Percentiles rank a stretch among this genome's conserved stretches.
Conservation (phyloP, 2,113 vertebrate genomes). For the Nyctibius bracteatus region DNA sequence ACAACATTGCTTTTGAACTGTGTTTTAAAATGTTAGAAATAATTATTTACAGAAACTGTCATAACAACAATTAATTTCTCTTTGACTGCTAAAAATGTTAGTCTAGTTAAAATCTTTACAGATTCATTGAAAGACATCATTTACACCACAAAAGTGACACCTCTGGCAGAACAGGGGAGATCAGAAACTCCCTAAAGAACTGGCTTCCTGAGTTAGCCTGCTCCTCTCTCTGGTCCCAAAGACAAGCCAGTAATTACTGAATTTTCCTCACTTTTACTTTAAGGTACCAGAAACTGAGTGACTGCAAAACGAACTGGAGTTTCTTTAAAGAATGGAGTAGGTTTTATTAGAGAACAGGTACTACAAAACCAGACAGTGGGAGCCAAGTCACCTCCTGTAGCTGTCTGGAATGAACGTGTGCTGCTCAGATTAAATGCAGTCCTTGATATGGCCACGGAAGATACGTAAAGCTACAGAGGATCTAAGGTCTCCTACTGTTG, state of each 20-base stretch:
- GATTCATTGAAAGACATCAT: not conserved
- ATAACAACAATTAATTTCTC: not conserved
- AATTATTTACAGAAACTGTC: not conserved
- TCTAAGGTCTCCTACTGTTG: slow-evolving; percentile 49
- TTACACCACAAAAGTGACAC: not conserved
- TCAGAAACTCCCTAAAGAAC: not conserved
- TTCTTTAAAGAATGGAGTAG: not conserved
- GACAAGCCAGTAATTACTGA: not conserved
- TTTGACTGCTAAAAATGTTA: not conserved
- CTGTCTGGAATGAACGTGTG: not conserved
- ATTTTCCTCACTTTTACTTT: not conserved
- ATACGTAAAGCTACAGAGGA: not conserved
- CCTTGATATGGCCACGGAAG: slow-evolving; percentile 9
- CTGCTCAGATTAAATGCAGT: not conserved
- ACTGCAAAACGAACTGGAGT: not conserved
- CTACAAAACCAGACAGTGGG: not conserved
- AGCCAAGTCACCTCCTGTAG: not conserved
- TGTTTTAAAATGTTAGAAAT: not conserved
- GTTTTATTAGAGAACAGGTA: not conserved
- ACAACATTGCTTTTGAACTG: not conserved
- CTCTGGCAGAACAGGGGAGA: not conserved
- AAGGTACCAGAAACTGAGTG: not conserved
- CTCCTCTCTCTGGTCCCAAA: not conserved
- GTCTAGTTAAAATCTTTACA: not conserved
- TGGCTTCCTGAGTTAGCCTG: not conserved